phyloP scores from a whole-genome alignment of 1,140 invertebrate species.

The Drosophila parvula region DNA sequence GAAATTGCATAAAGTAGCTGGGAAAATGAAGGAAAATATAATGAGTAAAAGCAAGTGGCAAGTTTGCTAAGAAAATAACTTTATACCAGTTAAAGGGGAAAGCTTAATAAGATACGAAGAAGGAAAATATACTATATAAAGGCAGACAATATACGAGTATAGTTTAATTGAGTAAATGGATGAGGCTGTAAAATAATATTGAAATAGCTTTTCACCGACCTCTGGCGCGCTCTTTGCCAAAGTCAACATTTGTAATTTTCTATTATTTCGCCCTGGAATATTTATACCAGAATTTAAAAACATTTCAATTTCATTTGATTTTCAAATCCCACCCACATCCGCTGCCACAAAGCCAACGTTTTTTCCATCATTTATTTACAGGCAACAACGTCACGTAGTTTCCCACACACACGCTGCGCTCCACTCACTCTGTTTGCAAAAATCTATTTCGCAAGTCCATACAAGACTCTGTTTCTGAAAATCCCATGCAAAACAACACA shows the following conservation, averaged over 20 bases:
- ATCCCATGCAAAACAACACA: not conserved
- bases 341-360: constrained; percentile 17
- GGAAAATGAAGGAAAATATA: constrained; percentile 11
- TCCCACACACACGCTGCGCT: constrained; percentile 9
- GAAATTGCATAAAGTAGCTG: not conserved
- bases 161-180: constrained; percentile 3
- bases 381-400: constrained; percentile 46
- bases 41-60: constrained; percentile 13
- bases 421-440: constrained; percentile 36
- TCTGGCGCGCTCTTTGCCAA: not conserved
- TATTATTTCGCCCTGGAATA: constrained; percentile 22
- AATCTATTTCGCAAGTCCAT: constrained; percentile 46
- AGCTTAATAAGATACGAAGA: no score
- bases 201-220: not conserved
- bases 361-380: constrained; percentile 55
- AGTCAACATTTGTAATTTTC: constrained; percentile 10
- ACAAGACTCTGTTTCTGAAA: constrained; percentile 15
- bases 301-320: constrained; percentile 56
- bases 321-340: constrained; percentile 38
- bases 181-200: not conserved
- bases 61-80: constrained; percentile 11
- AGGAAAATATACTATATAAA: no score
- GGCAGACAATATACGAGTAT: no score
- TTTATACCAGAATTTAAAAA: constrained; percentile 42
- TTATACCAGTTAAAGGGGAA: no score